Evolutionary conservation across 2,888 invertebrate species (phyloP).

Genomic region (Anticlea derivata): DNA sequence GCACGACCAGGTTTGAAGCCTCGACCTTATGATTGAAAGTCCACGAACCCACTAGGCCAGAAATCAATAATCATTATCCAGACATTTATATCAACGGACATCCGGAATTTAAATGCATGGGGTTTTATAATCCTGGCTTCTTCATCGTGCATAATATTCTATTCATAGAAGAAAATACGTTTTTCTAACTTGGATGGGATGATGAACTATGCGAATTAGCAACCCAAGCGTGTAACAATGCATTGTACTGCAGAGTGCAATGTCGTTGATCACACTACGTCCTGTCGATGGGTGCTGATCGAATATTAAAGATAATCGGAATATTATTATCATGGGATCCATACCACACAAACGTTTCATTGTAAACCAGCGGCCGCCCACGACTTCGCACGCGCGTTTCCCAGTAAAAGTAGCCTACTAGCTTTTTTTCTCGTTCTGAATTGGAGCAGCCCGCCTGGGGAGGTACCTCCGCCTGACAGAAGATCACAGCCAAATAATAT

Average conservation of each 20-base stretch:
- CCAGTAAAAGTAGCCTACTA: no score
- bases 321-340: conserved; percentile 30
- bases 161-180: neutral
- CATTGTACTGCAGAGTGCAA: conserved; percentile 20
- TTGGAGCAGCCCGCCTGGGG: no score
- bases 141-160: neutral
- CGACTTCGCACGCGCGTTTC: no score
- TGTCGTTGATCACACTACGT: conserved; percentile 30
- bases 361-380: neutral
- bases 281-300: conserved; percentile 34
- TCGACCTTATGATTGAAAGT: no score
- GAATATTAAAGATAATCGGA: conserved; percentile 37
- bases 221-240: conserved; percentile 26
- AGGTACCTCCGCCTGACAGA: no score
- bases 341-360: conserved; percentile 16
- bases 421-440: no score
- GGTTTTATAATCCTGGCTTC: neutral
- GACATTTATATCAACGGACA: neutral
- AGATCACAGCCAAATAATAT: no score
- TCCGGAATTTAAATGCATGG: conserved; percentile 1
- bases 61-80: no score
- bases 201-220: conserved; percentile 11
- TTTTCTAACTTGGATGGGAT: neutral
- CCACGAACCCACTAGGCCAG: no score
- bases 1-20: no score